These are phyloP conservation scores for Callinectes sapidus DNA, from an alignment of 2,888 invertebrate genomes.

Conservation along the genomic window DNA sequence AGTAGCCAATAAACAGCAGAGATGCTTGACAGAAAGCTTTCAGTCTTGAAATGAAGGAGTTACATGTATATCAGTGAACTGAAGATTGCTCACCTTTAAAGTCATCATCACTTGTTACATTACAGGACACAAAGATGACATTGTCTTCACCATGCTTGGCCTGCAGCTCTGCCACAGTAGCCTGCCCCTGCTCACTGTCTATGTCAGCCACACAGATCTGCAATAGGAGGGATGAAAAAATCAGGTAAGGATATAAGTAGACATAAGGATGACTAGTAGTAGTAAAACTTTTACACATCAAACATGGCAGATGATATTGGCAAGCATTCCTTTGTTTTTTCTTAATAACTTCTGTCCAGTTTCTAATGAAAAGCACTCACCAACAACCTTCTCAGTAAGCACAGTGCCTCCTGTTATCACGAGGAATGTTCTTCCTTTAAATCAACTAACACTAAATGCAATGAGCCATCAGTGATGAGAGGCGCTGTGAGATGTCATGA, in stretches of 20 bases:
- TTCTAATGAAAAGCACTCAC: too few relatives aligned
- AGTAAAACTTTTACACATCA: not conserved
- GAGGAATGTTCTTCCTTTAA: too few relatives aligned
- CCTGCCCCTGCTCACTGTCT: conserved; percentile 73
- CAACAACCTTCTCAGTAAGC: too few relatives aligned
- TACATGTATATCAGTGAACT: not conserved
- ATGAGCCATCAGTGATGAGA: not conserved
- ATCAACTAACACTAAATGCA: too few relatives aligned
- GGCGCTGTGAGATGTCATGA: not conserved
- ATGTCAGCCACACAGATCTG: conserved; percentile 74
- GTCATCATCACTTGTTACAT: conserved; percentile 75
- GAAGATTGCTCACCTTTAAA: conserved; percentile 74
- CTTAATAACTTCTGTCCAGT: not conserved
- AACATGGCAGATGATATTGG: not conserved
- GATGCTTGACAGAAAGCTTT: too few relatives aligned
- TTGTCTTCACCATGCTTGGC: conserved; percentile 75
- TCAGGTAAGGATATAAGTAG: not conserved
- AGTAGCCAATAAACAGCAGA: too few relatives aligned
- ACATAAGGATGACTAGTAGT: not conserved
- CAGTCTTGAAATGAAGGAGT: too few relatives aligned
- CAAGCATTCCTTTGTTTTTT: not conserved
- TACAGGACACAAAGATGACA: conserved; percentile 74
- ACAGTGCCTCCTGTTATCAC: too few relatives aligned
- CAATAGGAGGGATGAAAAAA: not conserved
- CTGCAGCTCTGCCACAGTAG: conserved; percentile 74